Percentiles rank a stretch among this genome's conserved stretches.
phyloP scores from a whole-genome alignment of 2,888 invertebrate genomes.

The Neria commutata region DNA sequence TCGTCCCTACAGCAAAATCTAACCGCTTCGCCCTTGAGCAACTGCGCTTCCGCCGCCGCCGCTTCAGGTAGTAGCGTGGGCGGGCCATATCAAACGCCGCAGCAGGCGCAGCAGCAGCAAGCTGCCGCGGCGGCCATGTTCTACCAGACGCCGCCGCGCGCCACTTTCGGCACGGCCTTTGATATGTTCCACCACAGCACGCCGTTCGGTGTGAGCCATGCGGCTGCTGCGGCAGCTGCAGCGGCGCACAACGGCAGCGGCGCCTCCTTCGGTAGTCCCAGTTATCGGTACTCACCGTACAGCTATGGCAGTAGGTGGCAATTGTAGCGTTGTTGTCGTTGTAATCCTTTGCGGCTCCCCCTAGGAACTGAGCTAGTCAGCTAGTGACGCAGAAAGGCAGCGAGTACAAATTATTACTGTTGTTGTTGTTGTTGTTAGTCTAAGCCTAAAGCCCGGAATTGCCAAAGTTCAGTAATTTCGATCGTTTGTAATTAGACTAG shows the following conservation, averaged over 20 bases:
- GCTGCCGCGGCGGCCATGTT: conserved; percentile 57
- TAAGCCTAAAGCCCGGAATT: too few relatives aligned
- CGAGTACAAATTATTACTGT: not conserved
- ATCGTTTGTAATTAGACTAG: too few relatives aligned
- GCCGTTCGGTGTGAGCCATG: conserved; percentile 58
- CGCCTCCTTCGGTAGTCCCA: conserved; percentile 59
- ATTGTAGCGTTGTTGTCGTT: conserved; percentile 40
- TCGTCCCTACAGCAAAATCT: conserved; percentile 49
- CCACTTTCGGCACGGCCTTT: conserved; percentile 58
- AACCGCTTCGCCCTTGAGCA: conserved; percentile 55
- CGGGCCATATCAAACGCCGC: conserved; percentile 49
- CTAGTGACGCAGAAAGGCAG: not conserved
- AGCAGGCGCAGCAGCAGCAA: conserved; percentile 48
- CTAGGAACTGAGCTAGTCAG: too few relatives aligned
- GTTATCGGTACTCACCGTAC: conserved; percentile 62
- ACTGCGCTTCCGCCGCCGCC: conserved; percentile 34
- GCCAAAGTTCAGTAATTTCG: too few relatives aligned
- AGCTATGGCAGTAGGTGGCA: conserved; percentile 61
- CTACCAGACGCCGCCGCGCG: conserved; percentile 61
- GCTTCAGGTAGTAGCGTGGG: conserved; percentile 34
- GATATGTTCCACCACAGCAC: conserved; percentile 63
- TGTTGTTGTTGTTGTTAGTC: too few relatives aligned
- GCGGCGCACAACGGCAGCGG: conserved; percentile 50
- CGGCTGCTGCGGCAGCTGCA: conserved; percentile 51
- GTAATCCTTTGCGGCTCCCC: not conserved